A percentile compares a stretch with the other conserved stretches of the same genome.
Evolutionary conservation across 2,797 vertebrate species (phyloP).

Genomic region (Xyrichtys novacula): DNA sequence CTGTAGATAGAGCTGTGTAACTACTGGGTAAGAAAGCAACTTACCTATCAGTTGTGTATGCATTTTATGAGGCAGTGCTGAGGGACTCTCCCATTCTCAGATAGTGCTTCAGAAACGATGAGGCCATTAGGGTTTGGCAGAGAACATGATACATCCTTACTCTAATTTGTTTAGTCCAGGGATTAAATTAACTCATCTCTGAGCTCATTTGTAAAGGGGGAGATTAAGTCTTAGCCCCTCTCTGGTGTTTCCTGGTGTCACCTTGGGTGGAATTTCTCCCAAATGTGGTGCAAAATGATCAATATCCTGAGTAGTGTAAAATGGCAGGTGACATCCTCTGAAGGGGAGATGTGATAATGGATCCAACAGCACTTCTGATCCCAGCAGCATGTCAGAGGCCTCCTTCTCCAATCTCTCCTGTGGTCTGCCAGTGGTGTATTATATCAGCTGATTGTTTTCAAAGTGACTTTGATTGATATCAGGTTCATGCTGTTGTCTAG

Average conservation of each 20-base stretch:
- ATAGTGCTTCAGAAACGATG: slow-evolving; percentile 63
- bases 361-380: slow-evolving; percentile 60
- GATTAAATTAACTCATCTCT: slow-evolving; percentile 81
- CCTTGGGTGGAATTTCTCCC: slow-evolving; percentile 78
- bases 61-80: slow-evolving; percentile 50
- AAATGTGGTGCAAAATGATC: slow-evolving; percentile 77
- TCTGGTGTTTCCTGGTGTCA: slow-evolving; percentile 71
- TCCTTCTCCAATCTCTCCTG: slow-evolving; percentile 63
- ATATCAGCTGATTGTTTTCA: slow-evolving; percentile 80
- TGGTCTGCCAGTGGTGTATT: slow-evolving; percentile 65
- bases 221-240: slow-evolving; percentile 47
- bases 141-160: slow-evolving; percentile 71
- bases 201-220: slow-evolving; percentile 75
- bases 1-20: slow-evolving; percentile 58
- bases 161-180: slow-evolving; percentile 81
- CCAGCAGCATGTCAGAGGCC: slow-evolving; percentile 46
- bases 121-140: slow-evolving; percentile 80
- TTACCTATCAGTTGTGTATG: slow-evolving; percentile 55
- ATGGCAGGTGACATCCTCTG: slow-evolving; percentile 81
- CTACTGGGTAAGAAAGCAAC: slow-evolving; percentile 61
- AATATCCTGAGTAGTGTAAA: slow-evolving; percentile 74
- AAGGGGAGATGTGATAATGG: slow-evolving; percentile 77
- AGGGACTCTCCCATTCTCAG: slow-evolving; percentile 72
- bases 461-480: slow-evolving; percentile 84
- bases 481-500: slow-evolving; percentile 63